Conservation (phyloP, 2,797 vertebrate genomes). For the Psittacula echo region DNA sequence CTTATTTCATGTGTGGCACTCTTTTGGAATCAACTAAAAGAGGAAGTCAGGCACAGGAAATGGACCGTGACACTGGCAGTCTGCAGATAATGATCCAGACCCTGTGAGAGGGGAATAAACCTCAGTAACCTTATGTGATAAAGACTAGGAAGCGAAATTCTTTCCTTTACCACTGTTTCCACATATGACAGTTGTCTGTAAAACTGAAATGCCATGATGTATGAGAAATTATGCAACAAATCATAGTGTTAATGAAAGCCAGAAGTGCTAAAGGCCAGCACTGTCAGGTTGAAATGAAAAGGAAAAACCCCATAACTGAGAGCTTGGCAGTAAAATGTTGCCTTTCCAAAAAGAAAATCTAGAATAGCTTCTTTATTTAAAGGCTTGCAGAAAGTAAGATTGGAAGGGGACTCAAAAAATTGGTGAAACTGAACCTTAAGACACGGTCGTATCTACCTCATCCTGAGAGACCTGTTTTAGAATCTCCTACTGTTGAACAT, state of each 20-base stretch:
- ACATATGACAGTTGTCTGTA: neutral
- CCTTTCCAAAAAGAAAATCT: neutral
- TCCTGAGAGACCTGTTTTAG: neutral
- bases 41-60: neutral
- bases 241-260: neutral
- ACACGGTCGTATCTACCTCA: neutral
- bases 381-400: neutral
- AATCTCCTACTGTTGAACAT: neutral
- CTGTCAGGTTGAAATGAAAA: neutral
- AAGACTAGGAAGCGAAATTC: slow-evolving; percentile 28
- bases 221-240: neutral
- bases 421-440: neutral
- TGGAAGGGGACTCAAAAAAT: neutral
- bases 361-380: neutral
- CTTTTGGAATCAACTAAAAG: neutral
- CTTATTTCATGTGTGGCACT: neutral
- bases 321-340: neutral
- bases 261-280: neutral
- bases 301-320: neutral
- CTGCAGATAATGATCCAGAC: neutral
- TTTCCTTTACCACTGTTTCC: slow-evolving; percentile 4
- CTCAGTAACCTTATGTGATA: neutral
- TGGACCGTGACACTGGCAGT: neutral
- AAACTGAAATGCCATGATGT: neutral
- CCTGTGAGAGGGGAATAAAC: neutral